Percentiles rank a stretch among this genome's conserved stretches.
phyloP scores from a whole-genome alignment of 2,113 vertebrate genomes.

The Bostrychus sinensis region DNA sequence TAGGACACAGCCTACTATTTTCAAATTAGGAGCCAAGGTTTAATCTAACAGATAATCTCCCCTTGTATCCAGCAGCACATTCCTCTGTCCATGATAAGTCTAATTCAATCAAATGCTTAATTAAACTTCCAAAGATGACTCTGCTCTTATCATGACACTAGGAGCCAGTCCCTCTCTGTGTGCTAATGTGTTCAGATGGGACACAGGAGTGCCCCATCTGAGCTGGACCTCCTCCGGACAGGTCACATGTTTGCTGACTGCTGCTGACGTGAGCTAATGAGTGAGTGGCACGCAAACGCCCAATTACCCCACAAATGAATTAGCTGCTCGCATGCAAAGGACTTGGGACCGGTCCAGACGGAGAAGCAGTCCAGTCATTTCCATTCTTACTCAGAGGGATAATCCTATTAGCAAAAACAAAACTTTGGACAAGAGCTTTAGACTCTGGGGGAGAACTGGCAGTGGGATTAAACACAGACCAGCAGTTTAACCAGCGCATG shows the following conservation, averaged over 20 bases:
- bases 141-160: neutral
- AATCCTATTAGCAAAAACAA: constrained; percentile 76
- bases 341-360: constrained; percentile 53
- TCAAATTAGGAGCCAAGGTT: too few relatives aligned
- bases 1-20: too few relatives aligned
- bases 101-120: neutral
- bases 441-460: constrained; percentile 9
- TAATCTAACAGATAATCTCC: too few relatives aligned
- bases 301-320: constrained; percentile 68
- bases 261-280: constrained; percentile 73
- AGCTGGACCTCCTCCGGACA: constrained; percentile 51
- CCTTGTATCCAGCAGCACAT: neutral
- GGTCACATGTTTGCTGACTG: constrained; percentile 80
- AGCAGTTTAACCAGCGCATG: neutral
- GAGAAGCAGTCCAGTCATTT: constrained; percentile 54
- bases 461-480: constrained; percentile 1
- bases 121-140: neutral
- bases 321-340: constrained; percentile 78
- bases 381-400: constrained; percentile 58
- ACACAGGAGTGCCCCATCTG: constrained; percentile 37
- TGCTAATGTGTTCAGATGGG: neutral
- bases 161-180: neutral
- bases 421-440: constrained; percentile 64
- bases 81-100: neutral
- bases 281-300: constrained; percentile 78